Conservation (phyloP, 2,888 invertebrate genomes). For the Megalurothrips usitatus region DNA sequence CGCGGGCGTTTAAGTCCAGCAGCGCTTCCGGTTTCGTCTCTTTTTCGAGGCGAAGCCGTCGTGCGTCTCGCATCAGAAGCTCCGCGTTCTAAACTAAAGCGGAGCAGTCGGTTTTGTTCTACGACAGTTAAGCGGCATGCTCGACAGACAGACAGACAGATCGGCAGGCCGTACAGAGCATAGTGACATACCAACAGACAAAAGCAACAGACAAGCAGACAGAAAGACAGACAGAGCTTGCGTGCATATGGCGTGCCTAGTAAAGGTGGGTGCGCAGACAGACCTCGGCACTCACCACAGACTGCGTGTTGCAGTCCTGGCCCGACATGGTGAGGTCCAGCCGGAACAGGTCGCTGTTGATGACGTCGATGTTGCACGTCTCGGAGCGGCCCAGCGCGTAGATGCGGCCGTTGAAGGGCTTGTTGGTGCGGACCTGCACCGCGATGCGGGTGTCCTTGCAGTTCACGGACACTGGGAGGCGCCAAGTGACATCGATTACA, state of each 20-base stretch:
- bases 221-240: too few relatives aligned
- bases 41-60: neutral
- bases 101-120: neutral
- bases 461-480: conserved; percentile 81
- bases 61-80: too few relatives aligned
- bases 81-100: neutral
- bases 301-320: conserved; percentile 93
- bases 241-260: neutral
- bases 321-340: conserved; percentile 89
- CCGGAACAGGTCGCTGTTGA: conserved; percentile 87
- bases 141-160: neutral
- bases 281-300: conserved; percentile 66
- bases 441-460: conserved; percentile 93
- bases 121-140: neutral
- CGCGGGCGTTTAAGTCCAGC: neutral
- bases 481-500: too few relatives aligned
- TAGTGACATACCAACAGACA: too few relatives aligned
- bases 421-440: conserved; percentile 86
- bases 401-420: conserved; percentile 90
- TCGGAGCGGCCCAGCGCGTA: conserved; percentile 90
- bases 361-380: conserved; percentile 91
- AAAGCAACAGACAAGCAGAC: neutral
- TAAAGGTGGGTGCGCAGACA: neutral
- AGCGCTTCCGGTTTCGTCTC: neutral
- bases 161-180: neutral